These are phyloP conservation scores for Gonocerus acuteangulatus DNA, from an alignment of 2,888 invertebrate genomes.

Conservation along the genomic window DNA sequence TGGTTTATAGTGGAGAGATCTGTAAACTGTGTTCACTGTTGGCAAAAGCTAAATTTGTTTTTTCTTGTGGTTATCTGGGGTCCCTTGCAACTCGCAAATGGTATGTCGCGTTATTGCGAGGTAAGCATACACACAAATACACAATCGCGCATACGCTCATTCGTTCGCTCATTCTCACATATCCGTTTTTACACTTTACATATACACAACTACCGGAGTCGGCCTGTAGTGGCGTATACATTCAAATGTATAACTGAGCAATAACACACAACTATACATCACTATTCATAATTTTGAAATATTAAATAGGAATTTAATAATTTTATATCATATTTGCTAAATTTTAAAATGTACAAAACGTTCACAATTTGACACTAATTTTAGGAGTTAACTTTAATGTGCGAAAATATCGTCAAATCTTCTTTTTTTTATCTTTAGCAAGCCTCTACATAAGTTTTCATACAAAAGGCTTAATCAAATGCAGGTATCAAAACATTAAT, in stretches of 20 bases:
- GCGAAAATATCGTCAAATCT: slow-evolving; percentile 38
- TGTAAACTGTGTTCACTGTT: slow-evolving; percentile 38
- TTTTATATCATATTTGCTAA: slow-evolving; percentile 38
- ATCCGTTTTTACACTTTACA: slow-evolving; percentile 5
- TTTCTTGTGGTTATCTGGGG: slow-evolving; percentile 22
- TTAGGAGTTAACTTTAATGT: slow-evolving; percentile 38
- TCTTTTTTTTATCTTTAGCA: slow-evolving; percentile 34
- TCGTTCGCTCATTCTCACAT: slow-evolving; percentile 20
- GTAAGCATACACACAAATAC: slow-evolving; percentile 26
- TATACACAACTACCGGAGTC: slow-evolving; percentile 17
- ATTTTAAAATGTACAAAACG: slow-evolving; percentile 38
- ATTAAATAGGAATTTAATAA: slow-evolving; percentile 38
- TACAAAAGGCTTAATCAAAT: slow-evolving; percentile 37
- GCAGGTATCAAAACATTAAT: slow-evolving; percentile 38
- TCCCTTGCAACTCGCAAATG: slow-evolving; percentile 35
- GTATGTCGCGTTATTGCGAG: slow-evolving; percentile 30
- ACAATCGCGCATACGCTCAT: slow-evolving; percentile 29
- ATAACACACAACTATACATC: slow-evolving; percentile 36
- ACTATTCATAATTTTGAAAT: slow-evolving; percentile 37
- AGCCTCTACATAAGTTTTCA: slow-evolving; percentile 38
- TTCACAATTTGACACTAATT: slow-evolving; percentile 39
- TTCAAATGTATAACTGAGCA: slow-evolving; percentile 27
- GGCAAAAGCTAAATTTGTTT: slow-evolving; percentile 22
- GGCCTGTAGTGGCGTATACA: slow-evolving; percentile 20
- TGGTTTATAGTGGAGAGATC: slow-evolving; percentile 30